These are phyloP conservation scores for Tribolium freemani DNA, from an alignment of 2,888 invertebrate genomes.

Conservation along the genomic window DNA sequence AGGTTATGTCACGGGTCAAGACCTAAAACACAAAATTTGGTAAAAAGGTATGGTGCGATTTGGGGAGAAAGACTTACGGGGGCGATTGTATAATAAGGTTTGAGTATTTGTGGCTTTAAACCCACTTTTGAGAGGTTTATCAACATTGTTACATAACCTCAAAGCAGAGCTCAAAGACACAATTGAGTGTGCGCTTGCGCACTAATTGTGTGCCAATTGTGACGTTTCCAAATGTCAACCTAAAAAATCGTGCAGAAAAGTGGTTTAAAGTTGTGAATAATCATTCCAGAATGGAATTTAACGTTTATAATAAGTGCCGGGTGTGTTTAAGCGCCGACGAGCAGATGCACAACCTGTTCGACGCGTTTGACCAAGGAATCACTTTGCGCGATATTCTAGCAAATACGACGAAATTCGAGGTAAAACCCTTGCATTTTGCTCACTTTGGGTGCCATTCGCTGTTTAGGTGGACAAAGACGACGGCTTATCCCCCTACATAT, in stretches of 20 bases:
- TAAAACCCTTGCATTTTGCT: not conserved
- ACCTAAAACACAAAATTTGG: not conserved
- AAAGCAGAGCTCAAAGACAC: too few relatives aligned
- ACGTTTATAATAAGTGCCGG: conserved; percentile 44
- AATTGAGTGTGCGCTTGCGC: not conserved
- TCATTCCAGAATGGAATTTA: conserved; percentile 30
- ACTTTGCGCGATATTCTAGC: conserved; percentile 42
- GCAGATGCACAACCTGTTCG: conserved; percentile 42
- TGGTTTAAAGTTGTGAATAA: not conserved
- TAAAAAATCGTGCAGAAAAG: not conserved
- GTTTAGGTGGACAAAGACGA: conserved; percentile 37
- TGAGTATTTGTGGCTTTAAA: not conserved
- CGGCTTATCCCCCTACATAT: conserved; percentile 43
- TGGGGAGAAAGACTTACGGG: not conserved
- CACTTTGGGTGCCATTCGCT: not conserved
- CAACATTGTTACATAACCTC: not conserved
- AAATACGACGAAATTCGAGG: conserved; percentile 42
- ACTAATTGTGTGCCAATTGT: not conserved
- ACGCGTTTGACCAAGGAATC: conserved; percentile 43
- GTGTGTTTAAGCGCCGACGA: conserved; percentile 42
- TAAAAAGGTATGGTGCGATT: not conserved
- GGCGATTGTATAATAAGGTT: not conserved
- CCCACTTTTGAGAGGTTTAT: not conserved
- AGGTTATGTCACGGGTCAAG: not conserved
- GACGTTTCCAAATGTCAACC: not conserved